These are phyloP conservation scores for Galeopterus variegatus DNA, from an alignment of 2,113 vertebrate genomes.

Conservation along the genomic window DNA sequence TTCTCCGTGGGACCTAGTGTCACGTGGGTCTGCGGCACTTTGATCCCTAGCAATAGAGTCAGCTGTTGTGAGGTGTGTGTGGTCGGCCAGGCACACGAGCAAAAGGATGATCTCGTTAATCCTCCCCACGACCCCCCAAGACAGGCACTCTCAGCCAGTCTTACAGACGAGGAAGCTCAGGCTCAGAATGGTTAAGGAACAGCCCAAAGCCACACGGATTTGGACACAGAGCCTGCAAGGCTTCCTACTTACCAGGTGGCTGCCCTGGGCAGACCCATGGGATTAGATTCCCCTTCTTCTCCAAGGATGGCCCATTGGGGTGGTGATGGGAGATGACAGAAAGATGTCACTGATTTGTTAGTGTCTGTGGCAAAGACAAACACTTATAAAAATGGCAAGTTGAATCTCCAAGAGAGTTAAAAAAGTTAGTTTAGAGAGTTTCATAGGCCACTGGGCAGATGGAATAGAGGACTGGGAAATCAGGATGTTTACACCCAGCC, in stretches of 20 bases:
- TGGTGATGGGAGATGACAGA: too few species aligned
- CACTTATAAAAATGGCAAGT: neutral
- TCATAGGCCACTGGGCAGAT: fast-evolving
- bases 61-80: fast-evolving
- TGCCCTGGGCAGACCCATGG: neutral
- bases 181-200: neutral
- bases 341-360: neutral
- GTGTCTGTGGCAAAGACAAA: neutral
- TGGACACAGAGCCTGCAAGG: neutral
- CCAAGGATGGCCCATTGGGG: neutral
- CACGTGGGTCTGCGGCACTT: neutral
- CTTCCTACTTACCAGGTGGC: fast-evolving
- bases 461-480: fast-evolving
- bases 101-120: too few species aligned
- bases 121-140: neutral
- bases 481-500: neutral
- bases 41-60: too few species aligned
- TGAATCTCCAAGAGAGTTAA: neutral
- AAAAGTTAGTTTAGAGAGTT: neutral
- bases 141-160: fast-evolving
- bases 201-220: too few species aligned
- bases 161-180: neutral
- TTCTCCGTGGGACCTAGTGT: neutral
- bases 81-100: neutral
- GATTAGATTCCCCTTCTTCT: neutral